Evolutionary conservation across 1,140 invertebrate genomes (phyloP), one percentile per base, ranked within the genome.

Genomic region (Drosophila tsacasi): DNA sequence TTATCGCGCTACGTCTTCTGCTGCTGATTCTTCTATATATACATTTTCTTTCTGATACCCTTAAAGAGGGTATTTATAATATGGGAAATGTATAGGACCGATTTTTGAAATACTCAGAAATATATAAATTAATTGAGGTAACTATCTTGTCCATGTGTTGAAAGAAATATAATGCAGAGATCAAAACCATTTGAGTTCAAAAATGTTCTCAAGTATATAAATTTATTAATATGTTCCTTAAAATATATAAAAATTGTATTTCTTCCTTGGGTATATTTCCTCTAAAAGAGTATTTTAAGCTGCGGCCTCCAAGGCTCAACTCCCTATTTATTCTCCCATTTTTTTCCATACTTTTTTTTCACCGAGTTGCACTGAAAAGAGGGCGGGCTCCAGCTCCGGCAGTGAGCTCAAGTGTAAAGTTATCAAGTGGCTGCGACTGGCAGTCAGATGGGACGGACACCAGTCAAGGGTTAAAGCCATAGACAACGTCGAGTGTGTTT

Each of bases 401-500:
- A 52, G 12, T 44, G 62, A 44, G 54, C 80, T 86, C 80, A 81
- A 84, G 84, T 89, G 84, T 78, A 84, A 78, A 89, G 84, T 81
- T 87, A 89, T 89, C 84, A 87, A 87, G 84, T 87, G 84, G 59
- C 75, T 67, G 62, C 66, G 83, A 58, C 60, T 54, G 76, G 47
- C 66, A 39, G 58, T 75, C 63, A 84, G 82, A 42, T 62, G 44
- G 47, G 77, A 47, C 61, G 58, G 62, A 69, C 63, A 55, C 46
- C 46, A 62, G 73, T 69, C 84, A 89, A 87, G 84, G 84, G 84
- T 87, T 87, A 89, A 89, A 83, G 84, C 57, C 84, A 81, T 84
- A 81, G 83, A 81, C 81, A 83, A 84, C 77, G 66, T 86, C 66
- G 78, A 87, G 84, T 89, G 84, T 87, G 84, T 89, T 87, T 87